A percentile compares a stretch with the other conserved stretches of the same genome.
These are phyloP conservation scores for Actenoides lindsayi DNA, from an alignment of 2,113 vertebrate species.

Conservation along the genomic window DNA sequence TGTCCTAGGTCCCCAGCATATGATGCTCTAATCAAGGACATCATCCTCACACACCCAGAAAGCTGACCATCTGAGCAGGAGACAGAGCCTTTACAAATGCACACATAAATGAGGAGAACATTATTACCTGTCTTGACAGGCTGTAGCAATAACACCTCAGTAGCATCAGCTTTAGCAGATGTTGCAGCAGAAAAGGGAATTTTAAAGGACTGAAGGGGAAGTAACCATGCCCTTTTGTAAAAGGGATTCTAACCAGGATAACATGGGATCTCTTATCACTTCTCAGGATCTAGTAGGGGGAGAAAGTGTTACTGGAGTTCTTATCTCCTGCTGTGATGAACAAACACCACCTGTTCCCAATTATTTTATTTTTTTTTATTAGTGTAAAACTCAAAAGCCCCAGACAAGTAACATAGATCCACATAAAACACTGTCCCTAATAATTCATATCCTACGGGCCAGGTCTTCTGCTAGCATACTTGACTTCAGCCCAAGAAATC, in stretches of 20 bases:
- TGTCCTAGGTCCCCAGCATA: background rate
- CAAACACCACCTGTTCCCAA: background rate
- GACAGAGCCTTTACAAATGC: background rate
- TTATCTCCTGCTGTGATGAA: background rate
- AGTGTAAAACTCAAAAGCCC: background rate
- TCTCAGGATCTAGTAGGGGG: background rate
- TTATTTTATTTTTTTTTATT: background rate
- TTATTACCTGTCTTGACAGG: background rate
- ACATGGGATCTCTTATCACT: background rate
- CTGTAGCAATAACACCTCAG: background rate
- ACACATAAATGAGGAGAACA: background rate
- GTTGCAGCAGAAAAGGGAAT: background rate
- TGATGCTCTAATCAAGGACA: background rate
- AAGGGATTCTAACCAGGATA: background rate
- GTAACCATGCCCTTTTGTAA: accelerated
- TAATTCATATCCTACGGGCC: background rate
- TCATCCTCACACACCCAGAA: background rate
- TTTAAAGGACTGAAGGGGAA: background rate
- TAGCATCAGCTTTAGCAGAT: background rate
- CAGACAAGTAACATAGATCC: background rate
- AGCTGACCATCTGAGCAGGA: background rate
- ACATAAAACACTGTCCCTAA: background rate
- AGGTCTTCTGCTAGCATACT: background rate
- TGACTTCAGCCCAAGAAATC: background rate
- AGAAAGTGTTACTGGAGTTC: background rate